Evolutionary conservation across 2,797 vertebrate species (phyloP), one percentile per base, ranked within the genome.

Genomic region (Thripadectes ignobilis): DNA sequence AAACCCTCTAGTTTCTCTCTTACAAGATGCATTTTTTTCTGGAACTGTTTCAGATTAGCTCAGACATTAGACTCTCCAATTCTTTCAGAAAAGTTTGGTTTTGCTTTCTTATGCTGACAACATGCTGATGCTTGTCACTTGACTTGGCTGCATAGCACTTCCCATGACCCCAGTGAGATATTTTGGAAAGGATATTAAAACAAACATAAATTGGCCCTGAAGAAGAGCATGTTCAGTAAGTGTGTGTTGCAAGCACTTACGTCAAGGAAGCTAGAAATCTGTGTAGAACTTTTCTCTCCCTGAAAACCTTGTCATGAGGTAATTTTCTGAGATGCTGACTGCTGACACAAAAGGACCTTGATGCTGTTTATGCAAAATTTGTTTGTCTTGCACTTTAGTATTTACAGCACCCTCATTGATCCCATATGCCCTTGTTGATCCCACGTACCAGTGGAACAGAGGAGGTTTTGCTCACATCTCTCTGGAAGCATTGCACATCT

Each of bases 101-200:
- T 95, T 92, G 80, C 78, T 95, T 92, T 92, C 61, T 30, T 87
- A 68, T 41, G 46, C 88, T 92, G 94, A 95, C 81, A 94, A 46
- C 92, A 78, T 24, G 69, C 83, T 95, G 95, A 68, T 86, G 87
- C 59, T 79, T 92, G 80, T 91, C 92, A 94, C 89, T 96, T 81
- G 95, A 93, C 92, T 93, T 85, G 94, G 89, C 89, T 78, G 81
- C 11, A 1, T 38, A 88, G 85, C 78, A 80, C 88, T 97, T 97
- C 96, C 94, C 97, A 97, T 96, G 97, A 97, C 96, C 97, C 91
- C 63, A 52, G 76, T 7, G 46, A 86, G 91, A 92, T 93, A 91
- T 88, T 95, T 96, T 84, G 75, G 92, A 94, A 94, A 91, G 67
- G 57, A 52, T 38, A 95, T 66, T 71, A 78, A 92, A 96, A 93